Percentiles rank a stretch among this genome's conserved stretches.
Conservation (phyloP, 2,888 invertebrate genomes). For the Helleia helle region DNA sequence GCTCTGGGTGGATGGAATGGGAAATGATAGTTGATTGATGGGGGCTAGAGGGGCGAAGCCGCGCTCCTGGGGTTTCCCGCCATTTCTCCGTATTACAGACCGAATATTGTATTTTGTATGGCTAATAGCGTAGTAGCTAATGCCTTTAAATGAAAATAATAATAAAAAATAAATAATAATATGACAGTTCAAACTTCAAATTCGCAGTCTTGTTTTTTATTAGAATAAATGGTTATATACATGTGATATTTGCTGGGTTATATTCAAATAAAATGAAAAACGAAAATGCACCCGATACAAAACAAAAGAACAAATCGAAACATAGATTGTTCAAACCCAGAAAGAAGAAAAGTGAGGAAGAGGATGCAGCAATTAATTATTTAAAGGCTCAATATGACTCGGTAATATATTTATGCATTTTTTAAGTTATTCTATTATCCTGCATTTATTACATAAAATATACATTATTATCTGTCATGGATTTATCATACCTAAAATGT, state of each 20-base stretch:
- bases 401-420: conserved; percentile 40
- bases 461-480: too few species aligned
- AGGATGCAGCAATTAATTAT: conserved; percentile 67
- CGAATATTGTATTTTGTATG: too few species aligned
- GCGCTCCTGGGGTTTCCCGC: too few species aligned
- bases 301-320: conserved; percentile 38
- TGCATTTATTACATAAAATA: too few species aligned
- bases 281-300: conserved; percentile 28
- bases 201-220: background rate
- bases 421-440: background rate
- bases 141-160: too few species aligned
- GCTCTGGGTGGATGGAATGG: too few species aligned
- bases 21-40: too few species aligned
- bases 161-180: too few species aligned
- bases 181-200: too few species aligned
- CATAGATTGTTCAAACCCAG: conserved; percentile 55
- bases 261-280: conserved; percentile 44
- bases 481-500: background rate
- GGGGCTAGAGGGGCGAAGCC: too few species aligned
- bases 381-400: conserved; percentile 62
- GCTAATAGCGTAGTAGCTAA: too few species aligned
- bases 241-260: conserved; percentile 5
- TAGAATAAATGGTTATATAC: background rate
- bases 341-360: conserved; percentile 57
- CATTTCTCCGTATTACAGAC: too few species aligned